phyloP scores from a whole-genome alignment of 2,113 vertebrate species.

The Leiothrix lutea region DNA sequence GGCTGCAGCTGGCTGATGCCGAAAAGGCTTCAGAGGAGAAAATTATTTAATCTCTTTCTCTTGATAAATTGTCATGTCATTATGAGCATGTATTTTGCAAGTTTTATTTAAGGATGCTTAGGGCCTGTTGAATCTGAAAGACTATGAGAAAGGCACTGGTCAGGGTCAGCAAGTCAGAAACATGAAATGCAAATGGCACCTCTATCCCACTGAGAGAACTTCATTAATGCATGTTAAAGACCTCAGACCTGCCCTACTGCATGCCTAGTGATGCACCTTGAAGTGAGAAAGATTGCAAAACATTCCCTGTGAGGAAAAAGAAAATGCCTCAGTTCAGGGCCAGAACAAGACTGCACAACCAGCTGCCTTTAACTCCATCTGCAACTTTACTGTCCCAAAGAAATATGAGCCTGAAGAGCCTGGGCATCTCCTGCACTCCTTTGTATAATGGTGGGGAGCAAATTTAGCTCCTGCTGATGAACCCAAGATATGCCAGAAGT shows the following conservation, averaged over 20 bases:
- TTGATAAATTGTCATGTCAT: neutral
- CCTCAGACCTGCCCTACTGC: neutral
- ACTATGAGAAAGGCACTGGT: neutral
- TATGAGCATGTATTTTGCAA: neutral
- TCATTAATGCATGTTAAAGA: neutral
- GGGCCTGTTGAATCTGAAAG: neutral
- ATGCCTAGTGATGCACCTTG: neutral
- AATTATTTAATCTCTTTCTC: neutral
- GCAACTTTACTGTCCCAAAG: neutral
- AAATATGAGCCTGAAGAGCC: accelerated
- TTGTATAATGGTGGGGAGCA: neutral
- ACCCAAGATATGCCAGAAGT: neutral
- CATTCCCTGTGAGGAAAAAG: neutral
- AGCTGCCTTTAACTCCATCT: neutral
- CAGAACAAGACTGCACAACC: neutral
- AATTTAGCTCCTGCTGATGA: neutral
- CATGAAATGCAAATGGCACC: neutral
- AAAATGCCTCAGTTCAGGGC: neutral
- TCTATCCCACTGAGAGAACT: neutral
- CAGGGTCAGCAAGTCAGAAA: neutral
- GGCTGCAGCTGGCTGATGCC: neutral
- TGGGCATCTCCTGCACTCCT: neutral
- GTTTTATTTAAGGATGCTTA: neutral
- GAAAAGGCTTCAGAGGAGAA: neutral
- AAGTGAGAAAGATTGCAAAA: neutral